Evolutionary conservation across 2,113 vertebrate genomes (phyloP), one percentile per base, ranked within the genome.

Genomic region (Hyaena hyaena): DNA sequence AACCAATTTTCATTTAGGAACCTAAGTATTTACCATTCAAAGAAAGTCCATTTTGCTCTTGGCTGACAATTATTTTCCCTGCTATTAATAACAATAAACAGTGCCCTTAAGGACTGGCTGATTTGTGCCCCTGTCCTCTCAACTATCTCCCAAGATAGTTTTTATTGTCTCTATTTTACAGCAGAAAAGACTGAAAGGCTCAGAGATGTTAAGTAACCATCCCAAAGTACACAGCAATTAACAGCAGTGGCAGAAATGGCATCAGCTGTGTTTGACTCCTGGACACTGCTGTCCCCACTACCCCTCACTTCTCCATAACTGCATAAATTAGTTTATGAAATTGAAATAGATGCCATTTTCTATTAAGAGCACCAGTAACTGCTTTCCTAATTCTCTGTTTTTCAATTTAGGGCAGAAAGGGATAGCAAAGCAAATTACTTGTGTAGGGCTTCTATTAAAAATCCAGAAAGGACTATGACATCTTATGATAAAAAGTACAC

Each of bases 1-100:
- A 96, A 55, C 73, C 95, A 92, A 16, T 66, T 77, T 93, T 95
- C 94, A 53, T 73, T 85, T 76, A 90, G 71, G 79, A 77, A 92
- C 93, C 88, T 74, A 85, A 53, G 50, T 91, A 79, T 80, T 83
- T 98, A 63, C 63, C 31, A 45, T 35, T 96, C n/a, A 89, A 55
- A 77, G 48, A 45, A 92, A 96, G 31, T 53, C 26, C 11, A 33
- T 26, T 93, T 90, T 91, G 61, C 35, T 94, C 15, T 73, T 82
- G 71, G 71, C 33, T 82, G 33, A 89, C 63, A 91, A 55, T n/a
- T 95, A 26, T 19, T 48, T 93, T 73, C 11, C 3, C 63, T 53
- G 24, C 79, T 71, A 90, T 90, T 45, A 96, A 58, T 26, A 84
- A 74, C 73, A 77, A 93, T 79, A 89, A 76, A 14, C 43, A 82